Base-by-base conservation (phyloP, 2,888 invertebrate genomes). In the Himalopsyche anomala region DNA sequence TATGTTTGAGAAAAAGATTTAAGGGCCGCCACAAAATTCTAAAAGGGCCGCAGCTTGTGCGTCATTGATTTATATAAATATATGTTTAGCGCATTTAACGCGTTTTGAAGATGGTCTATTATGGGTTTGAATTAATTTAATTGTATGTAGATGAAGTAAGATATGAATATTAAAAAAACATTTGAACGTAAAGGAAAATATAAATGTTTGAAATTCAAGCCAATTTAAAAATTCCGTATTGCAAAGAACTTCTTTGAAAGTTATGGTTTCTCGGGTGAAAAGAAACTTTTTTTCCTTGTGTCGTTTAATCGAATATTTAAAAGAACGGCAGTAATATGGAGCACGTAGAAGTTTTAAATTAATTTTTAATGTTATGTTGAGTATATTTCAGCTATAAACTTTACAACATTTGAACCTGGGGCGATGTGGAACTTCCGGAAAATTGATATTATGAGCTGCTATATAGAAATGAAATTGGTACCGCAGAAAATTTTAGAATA, bases 261-360 rank as follows among this genome's bases (percentile, higher is more conserved):
- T 62, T 62, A 62, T 9, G 28, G 62, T 62, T 62, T n/a, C 62
- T 62, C 11, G 62, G 62, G 62, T 62, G 28, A 62, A 62, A n/a
- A 5, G 11, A 62, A 62, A n/a, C 28, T 62, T 62, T 62, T 55
- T 62, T 62, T 62, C 19, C 62, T 62, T 62, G 28, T 62, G 62
- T 62, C 62, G 62, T 62, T 62, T 19, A 62, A 62, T 62, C 62
- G 62, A 19, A 62, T 62, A 62, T 62, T 62, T 62, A 28, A 62
- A 62, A 62, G 62, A 62, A 62, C 62, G 28, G 62, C 62, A 62
- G 62, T 62, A 62, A 62, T 28, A 62, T 28, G 62, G 62, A n/a
- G 62, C 28, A 19, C 28, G 19, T 62, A 19, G 19, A 62, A 62
- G 62, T 62, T 62, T 51, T 62, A 62, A 62, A 62, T 62, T 62